Percentiles rank a stretch among this genome's conserved stretches.
These are phyloP conservation scores for Geotrupes spiniger DNA, from an alignment of 2,888 invertebrate species.

Conservation along the genomic window DNA sequence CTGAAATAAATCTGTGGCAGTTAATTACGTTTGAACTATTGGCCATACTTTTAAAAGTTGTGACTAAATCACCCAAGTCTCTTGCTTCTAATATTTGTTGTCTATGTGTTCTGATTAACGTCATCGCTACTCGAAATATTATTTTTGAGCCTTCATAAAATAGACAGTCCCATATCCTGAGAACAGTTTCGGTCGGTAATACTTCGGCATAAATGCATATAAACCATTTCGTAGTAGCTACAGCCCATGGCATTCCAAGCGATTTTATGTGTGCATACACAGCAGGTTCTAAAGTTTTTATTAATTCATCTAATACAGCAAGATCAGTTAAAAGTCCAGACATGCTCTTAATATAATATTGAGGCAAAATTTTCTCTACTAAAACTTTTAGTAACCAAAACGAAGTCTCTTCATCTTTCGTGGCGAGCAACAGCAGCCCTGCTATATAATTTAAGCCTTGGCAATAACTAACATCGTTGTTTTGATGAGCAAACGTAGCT, in stretches of 20 bases:
- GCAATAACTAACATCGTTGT: constrained; percentile 86
- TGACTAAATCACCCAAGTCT: constrained; percentile 78
- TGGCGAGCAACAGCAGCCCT: constrained; percentile 75
- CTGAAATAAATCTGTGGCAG: constrained; percentile 89
- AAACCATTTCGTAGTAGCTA: constrained; percentile 94
- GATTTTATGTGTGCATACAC: constrained; percentile 77
- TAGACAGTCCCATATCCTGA: constrained; percentile 93
- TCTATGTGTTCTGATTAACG: constrained; percentile 74
- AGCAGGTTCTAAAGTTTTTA: constrained; percentile 77
- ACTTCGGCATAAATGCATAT: constrained; percentile 93
- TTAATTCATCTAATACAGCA: constrained; percentile 83
- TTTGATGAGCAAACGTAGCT: constrained; percentile 85
- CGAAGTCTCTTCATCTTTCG: constrained; percentile 85
- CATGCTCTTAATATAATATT: constrained; percentile 88
- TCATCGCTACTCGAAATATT: constrained; percentile 83
- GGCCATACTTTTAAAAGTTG: constrained; percentile 79
- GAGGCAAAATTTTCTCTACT: constrained; percentile 80
- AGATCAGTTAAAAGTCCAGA: constrained; percentile 85
- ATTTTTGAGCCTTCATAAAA: constrained; percentile 94
- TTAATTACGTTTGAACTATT: constrained; percentile 74
- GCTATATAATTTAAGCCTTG: constrained; percentile 95
- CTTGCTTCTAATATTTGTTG: constrained; percentile 70
- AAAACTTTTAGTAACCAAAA: constrained; percentile 92
- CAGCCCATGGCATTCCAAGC: constrained; percentile 84
- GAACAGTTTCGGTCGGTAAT: constrained; percentile 88